phyloP scores from a whole-genome alignment of 2,113 vertebrate genomes.

The Morone saxatilis region DNA sequence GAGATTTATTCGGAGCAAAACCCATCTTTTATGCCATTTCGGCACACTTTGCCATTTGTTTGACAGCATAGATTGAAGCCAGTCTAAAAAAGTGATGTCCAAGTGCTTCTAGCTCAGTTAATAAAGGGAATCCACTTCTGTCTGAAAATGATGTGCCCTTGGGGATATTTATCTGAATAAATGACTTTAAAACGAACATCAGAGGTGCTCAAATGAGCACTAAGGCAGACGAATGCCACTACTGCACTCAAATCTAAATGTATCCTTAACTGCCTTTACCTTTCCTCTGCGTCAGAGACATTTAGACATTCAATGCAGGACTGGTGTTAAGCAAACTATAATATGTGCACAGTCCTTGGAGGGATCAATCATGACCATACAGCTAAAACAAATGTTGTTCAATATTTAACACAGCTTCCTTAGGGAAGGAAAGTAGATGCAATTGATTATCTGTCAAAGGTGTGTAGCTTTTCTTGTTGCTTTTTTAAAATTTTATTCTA shows the following conservation, averaged over 20 bases:
- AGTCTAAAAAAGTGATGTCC: neutral
- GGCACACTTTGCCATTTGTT: constrained; percentile 11
- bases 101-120: constrained; percentile 39
- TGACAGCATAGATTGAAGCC: constrained; percentile 31
- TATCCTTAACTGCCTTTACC: constrained; percentile 19
- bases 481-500: constrained; percentile 9
- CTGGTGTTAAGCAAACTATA: constrained; percentile 17
- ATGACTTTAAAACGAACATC: constrained; percentile 34
- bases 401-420: constrained; percentile 52
- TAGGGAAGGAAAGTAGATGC: constrained; percentile 9
- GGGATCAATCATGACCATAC: constrained; percentile 32
- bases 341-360: constrained; percentile 10
- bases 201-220: constrained; percentile 10
- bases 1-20: constrained; percentile 33
- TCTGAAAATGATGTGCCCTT: constrained; percentile 27
- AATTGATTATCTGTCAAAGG: constrained; percentile 54
- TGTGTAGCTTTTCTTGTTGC: constrained; percentile 9
- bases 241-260: constrained; percentile 19
- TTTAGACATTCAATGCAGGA: neutral
- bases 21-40: constrained; percentile 17
- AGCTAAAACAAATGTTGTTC: constrained; percentile 44
- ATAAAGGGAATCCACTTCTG: constrained; percentile 30
- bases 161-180: constrained; percentile 34
- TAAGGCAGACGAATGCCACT: neutral
- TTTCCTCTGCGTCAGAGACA: constrained; percentile 11